Evolutionary conservation across 2,113 vertebrate species (phyloP).

Genomic region (Xenopus laevis): DNA sequence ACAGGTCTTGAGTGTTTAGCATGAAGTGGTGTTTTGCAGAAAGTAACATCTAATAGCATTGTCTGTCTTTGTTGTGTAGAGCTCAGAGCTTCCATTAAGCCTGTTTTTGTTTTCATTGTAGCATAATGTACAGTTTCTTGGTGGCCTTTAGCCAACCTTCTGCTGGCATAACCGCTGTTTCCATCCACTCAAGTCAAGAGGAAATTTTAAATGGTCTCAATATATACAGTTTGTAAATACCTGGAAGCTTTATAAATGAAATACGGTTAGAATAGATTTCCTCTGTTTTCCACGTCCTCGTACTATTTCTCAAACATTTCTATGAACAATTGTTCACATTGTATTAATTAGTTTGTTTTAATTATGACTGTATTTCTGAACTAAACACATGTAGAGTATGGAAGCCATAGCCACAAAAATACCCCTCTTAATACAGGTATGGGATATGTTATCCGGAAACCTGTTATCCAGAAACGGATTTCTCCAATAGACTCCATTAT

Average conservation of each 20-base stretch:
- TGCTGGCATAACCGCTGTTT: conserved; percentile 14
- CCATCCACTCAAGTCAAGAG: neutral
- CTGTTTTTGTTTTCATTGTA: neutral
- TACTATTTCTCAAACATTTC: conserved; percentile 9
- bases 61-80: conserved; percentile 13
- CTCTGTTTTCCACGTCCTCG: conserved; percentile 4
- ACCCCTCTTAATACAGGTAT: too few relatives aligned
- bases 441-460: too few relatives aligned
- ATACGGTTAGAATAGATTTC: neutral
- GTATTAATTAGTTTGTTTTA: neutral
- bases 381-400: too few relatives aligned
- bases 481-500: too few relatives aligned
- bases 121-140: neutral
- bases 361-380: too few relatives aligned
- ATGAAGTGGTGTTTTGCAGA: conserved; percentile 2
- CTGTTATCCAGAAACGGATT: too few relatives aligned
- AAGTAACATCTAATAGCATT: neutral
- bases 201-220: conserved; percentile 11
- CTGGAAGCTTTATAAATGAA: conserved; percentile 11
- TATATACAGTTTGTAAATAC: conserved; percentile 21
- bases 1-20: neutral
- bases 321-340: neutral
- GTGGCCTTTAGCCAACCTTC: conserved; percentile 9
- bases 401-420: too few relatives aligned
- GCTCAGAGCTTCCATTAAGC: conserved; percentile 13